These are phyloP conservation scores for Noctua fimbriata DNA, from an alignment of 2,888 invertebrate genomes.

Conservation along the genomic window DNA sequence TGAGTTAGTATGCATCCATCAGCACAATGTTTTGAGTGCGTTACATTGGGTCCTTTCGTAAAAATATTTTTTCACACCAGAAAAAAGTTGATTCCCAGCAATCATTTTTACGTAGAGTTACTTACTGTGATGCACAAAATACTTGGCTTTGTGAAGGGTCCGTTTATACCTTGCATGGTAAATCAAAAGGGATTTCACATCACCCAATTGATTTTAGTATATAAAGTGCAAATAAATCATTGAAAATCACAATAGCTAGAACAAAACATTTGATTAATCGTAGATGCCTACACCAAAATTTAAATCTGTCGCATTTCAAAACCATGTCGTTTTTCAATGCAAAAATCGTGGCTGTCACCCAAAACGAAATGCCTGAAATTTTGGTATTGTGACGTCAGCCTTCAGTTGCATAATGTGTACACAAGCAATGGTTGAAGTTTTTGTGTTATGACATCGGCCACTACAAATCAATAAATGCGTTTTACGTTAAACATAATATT, in stretches of 20 bases:
- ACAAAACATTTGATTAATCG: background rate
- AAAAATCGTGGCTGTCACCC: background rate
- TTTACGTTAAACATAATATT: background rate
- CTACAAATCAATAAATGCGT: background rate
- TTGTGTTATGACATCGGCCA: background rate
- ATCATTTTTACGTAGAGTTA: too few species aligned
- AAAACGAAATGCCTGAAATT: conserved; percentile 1
- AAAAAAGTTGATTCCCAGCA: too few species aligned
- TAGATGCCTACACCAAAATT: background rate
- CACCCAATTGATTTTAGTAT: too few species aligned
- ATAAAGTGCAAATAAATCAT: too few species aligned
- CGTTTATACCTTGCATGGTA: too few species aligned
- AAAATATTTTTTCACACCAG: too few species aligned
- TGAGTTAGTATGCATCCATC: background rate
- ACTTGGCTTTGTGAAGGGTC: too few species aligned
- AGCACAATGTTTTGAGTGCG: background rate
- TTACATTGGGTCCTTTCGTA: too few species aligned
- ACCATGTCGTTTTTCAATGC: background rate
- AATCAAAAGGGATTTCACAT: background rate
- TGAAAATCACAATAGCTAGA: background rate
- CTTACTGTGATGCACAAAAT: too few species aligned
- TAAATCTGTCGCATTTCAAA: background rate
- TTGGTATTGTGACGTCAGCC: conserved; percentile 6
- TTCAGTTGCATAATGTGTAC: too few species aligned
- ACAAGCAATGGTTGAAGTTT: background rate